Evolutionary conservation across 2,888 invertebrate genomes (phyloP).

Genomic region (Podabrus alpinus): DNA sequence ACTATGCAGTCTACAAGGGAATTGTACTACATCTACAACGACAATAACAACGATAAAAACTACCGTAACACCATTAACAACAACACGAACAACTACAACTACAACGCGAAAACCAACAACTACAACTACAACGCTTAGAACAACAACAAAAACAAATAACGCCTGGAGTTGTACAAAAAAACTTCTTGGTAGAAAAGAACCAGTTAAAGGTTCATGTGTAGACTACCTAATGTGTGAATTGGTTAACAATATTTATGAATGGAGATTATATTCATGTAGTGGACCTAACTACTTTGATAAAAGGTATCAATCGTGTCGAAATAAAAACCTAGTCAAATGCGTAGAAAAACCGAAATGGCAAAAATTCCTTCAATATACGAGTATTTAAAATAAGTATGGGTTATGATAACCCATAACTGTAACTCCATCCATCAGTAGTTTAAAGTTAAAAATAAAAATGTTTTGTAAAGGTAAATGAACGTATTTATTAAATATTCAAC

Average conservation of each 20-base stretch:
- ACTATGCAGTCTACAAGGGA: background rate
- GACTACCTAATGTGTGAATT: background rate
- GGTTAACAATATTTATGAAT: background rate
- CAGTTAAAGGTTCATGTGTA: background rate
- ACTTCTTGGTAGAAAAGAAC: background rate
- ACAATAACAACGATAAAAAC: background rate
- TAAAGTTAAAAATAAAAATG: too few species aligned
- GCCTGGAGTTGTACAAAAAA: too few species aligned
- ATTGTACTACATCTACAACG: background rate
- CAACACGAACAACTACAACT: background rate
- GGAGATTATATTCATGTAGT: background rate
- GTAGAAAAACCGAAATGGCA: too few species aligned
- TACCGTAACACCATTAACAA: background rate
- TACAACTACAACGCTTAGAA: background rate
- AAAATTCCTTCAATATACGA: too few species aligned
- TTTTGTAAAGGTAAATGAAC: too few species aligned
- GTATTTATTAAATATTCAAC: too few species aligned
- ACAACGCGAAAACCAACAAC: slow-evolving; percentile 18
- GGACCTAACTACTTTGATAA: background rate
- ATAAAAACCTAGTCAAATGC: background rate
- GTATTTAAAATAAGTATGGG: too few species aligned
- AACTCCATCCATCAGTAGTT: too few species aligned
- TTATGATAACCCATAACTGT: too few species aligned
- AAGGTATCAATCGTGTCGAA: background rate
- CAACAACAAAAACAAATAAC: background rate